These are phyloP conservation scores for Pao palembangensis DNA, from an alignment of 2,113 vertebrate genomes.

Conservation along the genomic window DNA sequence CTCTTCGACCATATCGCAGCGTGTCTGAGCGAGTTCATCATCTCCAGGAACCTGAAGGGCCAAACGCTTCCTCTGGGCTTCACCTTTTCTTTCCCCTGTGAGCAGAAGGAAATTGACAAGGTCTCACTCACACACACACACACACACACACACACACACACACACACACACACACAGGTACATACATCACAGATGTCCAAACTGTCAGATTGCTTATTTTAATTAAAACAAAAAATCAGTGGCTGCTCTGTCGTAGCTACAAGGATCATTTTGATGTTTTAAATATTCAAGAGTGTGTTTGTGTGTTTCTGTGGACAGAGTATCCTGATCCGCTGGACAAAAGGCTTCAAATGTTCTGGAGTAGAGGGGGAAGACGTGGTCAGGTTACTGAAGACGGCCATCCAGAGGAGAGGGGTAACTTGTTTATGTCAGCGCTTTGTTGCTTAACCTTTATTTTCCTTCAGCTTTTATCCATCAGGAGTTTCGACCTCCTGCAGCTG, in stretches of 20 bases:
- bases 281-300: not conserved
- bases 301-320: slow-evolving; percentile 65
- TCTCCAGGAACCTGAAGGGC: slow-evolving; percentile 32
- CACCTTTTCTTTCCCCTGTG: slow-evolving; percentile 84
- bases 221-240: too few species aligned
- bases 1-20: slow-evolving; percentile 83
- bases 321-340: slow-evolving; percentile 85
- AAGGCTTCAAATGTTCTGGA: slow-evolving; percentile 79
- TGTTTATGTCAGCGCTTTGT: not conserved
- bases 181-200: too few species aligned
- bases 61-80: slow-evolving; percentile 77
- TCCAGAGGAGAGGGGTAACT: slow-evolving; percentile 75
- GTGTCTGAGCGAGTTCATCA: slow-evolving; percentile 76
- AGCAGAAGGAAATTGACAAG: slow-evolving; percentile 77
- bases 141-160: not conserved
- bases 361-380: slow-evolving; percentile 83
- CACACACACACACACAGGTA: not conserved
- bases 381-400: slow-evolving; percentile 76
- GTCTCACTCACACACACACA: slow-evolving; percentile 48
- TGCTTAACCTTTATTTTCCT: too few species aligned
- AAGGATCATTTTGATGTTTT: too few species aligned
- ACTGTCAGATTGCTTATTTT: too few species aligned
- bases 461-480: too few species aligned
- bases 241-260: too few species aligned
- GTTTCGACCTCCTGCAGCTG: too few species aligned